Percentiles rank a stretch among this genome's conserved stretches.
Conservation (phyloP, 2,113 vertebrate genomes). For the Petromus typicus region DNA sequence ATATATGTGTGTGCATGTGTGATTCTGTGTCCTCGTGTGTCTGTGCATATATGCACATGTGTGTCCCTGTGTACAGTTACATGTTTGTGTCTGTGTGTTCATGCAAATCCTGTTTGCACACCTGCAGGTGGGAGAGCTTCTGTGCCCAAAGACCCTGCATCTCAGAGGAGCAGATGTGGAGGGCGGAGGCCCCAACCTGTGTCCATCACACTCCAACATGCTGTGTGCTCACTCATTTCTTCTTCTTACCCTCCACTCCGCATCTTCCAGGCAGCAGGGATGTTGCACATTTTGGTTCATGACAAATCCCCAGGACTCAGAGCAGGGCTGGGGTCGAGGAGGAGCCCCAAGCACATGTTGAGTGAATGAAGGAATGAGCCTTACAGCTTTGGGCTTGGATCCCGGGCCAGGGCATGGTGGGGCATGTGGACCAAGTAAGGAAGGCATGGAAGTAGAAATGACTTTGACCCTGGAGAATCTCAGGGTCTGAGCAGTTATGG, state of each 20-base stretch:
- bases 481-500: rapidly evolving
- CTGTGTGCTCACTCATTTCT: background rate
- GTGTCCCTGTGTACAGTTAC: background rate
- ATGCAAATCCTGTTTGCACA: background rate
- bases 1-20: background rate
- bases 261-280: rapidly evolving
- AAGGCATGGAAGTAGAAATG: rapidly evolving
- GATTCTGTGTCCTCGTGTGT: background rate
- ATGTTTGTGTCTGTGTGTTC: background rate
- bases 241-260: background rate
- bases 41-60: too few species aligned
- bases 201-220: background rate
- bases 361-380: background rate
- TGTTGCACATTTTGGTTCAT: background rate
- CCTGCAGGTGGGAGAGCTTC: background rate
- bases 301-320: background rate
- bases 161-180: background rate
- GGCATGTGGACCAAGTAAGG: background rate
- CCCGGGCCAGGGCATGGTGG: rapidly evolving
- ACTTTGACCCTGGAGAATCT: background rate
- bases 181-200: background rate
- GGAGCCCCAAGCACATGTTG: rapidly evolving
- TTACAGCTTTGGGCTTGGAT: background rate
- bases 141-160: background rate
- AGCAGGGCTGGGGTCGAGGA: background rate